These are phyloP conservation scores for Poecile atricapillus DNA, from an alignment of 2,113 vertebrate genomes.

Conservation along the genomic window DNA sequence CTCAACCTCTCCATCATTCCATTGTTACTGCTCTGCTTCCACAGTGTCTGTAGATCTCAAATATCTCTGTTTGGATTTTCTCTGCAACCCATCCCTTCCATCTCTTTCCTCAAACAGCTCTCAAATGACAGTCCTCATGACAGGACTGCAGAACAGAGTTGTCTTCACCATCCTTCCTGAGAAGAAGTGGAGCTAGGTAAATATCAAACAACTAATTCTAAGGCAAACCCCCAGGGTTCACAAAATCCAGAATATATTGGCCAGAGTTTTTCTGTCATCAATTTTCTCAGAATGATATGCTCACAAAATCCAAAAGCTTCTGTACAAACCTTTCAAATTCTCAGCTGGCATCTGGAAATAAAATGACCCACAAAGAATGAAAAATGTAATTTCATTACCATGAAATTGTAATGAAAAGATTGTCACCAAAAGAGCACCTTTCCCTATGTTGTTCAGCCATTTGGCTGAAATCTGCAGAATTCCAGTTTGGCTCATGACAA, in stretches of 20 bases:
- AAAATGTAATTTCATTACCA: neutral
- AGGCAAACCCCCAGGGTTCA: neutral
- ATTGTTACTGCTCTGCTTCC: neutral
- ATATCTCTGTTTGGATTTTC: neutral
- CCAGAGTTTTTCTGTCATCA: neutral
- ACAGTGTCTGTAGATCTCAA: neutral
- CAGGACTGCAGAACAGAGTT: neutral
- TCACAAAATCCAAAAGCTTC: neutral
- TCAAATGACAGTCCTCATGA: neutral
- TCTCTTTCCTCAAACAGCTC: neutral
- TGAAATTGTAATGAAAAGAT: no score
- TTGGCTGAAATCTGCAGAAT: neutral
- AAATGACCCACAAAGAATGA: neutral
- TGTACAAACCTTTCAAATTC: neutral
- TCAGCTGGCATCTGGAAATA: neutral
- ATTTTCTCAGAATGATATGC: neutral
- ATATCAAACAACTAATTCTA: neutral
- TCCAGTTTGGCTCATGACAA: neutral
- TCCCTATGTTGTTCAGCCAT: neutral
- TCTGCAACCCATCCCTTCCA: neutral
- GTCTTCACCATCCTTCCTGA: neutral
- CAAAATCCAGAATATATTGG: neutral
- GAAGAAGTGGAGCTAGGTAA: neutral
- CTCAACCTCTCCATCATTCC: neutral
- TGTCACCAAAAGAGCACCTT: neutral